Evolutionary conservation across 2,797 vertebrate species (phyloP).

Genomic region (Prunella strophiata): DNA sequence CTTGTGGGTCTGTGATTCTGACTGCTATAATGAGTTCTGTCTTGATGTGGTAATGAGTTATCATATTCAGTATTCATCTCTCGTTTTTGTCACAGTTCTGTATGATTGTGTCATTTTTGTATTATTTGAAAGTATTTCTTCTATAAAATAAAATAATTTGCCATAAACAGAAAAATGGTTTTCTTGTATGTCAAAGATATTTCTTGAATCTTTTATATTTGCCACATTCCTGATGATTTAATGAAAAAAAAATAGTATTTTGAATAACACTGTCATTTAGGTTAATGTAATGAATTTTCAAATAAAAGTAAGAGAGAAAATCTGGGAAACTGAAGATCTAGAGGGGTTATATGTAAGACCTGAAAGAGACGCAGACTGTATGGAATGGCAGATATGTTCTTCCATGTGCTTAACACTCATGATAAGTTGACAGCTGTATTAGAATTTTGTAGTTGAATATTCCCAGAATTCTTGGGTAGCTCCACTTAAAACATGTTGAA

Average conservation of each 20-base stretch:
- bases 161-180: conserved; percentile 62
- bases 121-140: conserved; percentile 80
- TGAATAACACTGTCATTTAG: background rate
- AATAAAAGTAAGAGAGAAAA: background rate
- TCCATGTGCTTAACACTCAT: background rate
- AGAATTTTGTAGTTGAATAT: background rate
- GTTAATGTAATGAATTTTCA: background rate
- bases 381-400: background rate
- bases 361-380: background rate
- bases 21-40: conserved; percentile 59
- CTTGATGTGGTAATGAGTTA: conserved; percentile 71
- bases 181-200: background rate
- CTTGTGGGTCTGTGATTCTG: conserved; percentile 46
- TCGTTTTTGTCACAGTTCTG: conserved; percentile 76
- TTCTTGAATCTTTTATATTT: background rate
- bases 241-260: background rate
- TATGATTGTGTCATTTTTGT: conserved; percentile 77
- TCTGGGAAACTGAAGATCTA: background rate
- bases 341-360: background rate
- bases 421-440: background rate
- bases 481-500: background rate
- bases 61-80: conserved; percentile 78
- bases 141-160: conserved; percentile 80
- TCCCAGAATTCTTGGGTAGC: background rate
- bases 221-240: background rate